These are phyloP conservation scores for Otus scops DNA, from an alignment of 2,797 vertebrate species.

Conservation along the genomic window DNA sequence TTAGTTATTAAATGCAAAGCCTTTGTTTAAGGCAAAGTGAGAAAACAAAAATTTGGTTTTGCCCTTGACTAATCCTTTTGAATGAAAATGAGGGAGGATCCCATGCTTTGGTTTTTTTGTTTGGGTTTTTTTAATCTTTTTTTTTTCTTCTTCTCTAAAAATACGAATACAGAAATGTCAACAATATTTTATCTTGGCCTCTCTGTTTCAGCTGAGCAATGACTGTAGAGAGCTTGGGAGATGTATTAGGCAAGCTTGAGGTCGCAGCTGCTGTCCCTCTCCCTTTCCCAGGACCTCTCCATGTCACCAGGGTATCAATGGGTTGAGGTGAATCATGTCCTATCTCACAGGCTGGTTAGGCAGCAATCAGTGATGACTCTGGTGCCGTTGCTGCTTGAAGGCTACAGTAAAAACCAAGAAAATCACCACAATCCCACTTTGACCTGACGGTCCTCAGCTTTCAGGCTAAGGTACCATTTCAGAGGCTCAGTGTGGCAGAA, in stretches of 20 bases:
- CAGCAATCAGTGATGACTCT: background rate
- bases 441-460: background rate
- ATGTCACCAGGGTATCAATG: accelerated
- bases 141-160: background rate
- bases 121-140: background rate
- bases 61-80: background rate
- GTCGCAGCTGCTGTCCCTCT: background rate
- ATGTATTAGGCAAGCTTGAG: background rate
- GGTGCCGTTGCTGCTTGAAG: background rate
- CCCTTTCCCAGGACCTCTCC: background rate
- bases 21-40: slow-evolving; percentile 2
- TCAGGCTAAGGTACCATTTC: background rate
- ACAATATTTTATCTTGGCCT: background rate
- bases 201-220: background rate
- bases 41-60: background rate
- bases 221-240: background rate
- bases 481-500: background rate
- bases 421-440: background rate
- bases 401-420: background rate
- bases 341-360: background rate
- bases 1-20: slow-evolving; percentile 12
- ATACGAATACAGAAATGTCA: background rate
- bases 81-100: background rate
- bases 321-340: accelerated
- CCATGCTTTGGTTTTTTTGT: background rate